Percentiles rank a stretch among this genome's conserved stretches.
Evolutionary conservation across 2,113 vertebrate genomes (phyloP).

Genomic region (Perognathus longimembris): DNA sequence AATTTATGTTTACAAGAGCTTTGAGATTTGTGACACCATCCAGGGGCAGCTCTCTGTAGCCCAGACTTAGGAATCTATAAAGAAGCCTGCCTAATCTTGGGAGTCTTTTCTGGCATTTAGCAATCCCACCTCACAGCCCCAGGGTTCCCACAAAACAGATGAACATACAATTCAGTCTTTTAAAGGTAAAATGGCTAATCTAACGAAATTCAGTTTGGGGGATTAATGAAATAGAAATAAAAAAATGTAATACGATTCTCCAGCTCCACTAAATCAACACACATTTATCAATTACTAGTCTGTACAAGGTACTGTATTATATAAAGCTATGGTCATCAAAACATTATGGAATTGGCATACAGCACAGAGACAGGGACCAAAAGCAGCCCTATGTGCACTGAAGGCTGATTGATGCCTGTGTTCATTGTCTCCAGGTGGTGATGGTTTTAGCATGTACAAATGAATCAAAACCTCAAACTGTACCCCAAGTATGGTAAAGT

Average conservation of each 20-base stretch:
- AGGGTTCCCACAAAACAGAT: background rate
- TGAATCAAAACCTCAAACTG: background rate
- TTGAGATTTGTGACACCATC: background rate
- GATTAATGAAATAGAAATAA: background rate
- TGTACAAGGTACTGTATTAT: background rate
- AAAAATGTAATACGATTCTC: background rate
- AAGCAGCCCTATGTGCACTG: background rate
- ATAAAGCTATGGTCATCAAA: background rate
- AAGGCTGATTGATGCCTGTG: too few relatives aligned
- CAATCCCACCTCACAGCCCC: background rate
- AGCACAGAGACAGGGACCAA: background rate
- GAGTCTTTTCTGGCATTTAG: background rate
- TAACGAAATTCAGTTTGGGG: conserved; percentile 6
- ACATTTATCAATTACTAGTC: background rate
- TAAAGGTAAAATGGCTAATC: background rate
- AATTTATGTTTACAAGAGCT: background rate
- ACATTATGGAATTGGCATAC: background rate
- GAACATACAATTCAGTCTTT: background rate
- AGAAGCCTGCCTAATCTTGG: background rate
- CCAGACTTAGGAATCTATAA: background rate
- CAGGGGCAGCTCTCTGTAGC: background rate
- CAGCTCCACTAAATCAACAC: background rate
- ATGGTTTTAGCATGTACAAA: background rate
- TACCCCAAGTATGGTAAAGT: background rate
- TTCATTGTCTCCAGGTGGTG: background rate